Percentiles rank a stretch among this genome's conserved stretches.
Conservation (phyloP, 53 echinoderm and acorn worm species). For the Astropecten irregularis region DNA sequence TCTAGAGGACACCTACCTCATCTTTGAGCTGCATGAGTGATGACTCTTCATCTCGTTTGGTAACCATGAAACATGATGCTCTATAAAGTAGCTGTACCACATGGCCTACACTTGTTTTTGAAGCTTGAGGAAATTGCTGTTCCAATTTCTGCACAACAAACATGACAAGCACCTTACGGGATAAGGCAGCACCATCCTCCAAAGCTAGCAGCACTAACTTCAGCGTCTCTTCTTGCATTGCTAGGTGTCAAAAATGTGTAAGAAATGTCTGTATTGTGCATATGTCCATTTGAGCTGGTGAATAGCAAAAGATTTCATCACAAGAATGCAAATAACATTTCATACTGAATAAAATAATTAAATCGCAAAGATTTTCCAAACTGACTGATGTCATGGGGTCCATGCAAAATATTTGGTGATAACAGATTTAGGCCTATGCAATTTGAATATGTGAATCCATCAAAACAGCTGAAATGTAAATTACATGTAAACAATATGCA, state of each 20-base stretch:
- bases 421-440: too few species aligned
- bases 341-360: too few species aligned
- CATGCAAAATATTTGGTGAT: too few species aligned
- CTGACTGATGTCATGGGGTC: too few species aligned
- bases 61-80: conserved; percentile 96
- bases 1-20: too few species aligned
- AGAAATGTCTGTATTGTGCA: background rate
- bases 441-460: too few species aligned
- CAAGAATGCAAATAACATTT: background rate
- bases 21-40: conserved; percentile 98
- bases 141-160: conserved; percentile 97
- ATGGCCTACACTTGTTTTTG: conserved; percentile 98
- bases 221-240: conserved; percentile 95
- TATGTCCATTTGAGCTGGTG: too few species aligned
- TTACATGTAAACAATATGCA: too few species aligned
- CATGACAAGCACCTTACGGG: conserved; percentile 95
- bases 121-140: conserved; percentile 95
- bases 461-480: too few species aligned
- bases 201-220: conserved; percentile 92
- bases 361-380: too few species aligned
- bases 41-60: conserved; percentile 96
- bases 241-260: conserved; percentile 23
- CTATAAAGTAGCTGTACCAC: conserved; percentile 94
- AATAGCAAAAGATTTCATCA: background rate
- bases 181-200: conserved; percentile 93